These are phyloP conservation scores for Noctua janthina DNA, from an alignment of 2,888 invertebrate species.

Conservation along the genomic window DNA sequence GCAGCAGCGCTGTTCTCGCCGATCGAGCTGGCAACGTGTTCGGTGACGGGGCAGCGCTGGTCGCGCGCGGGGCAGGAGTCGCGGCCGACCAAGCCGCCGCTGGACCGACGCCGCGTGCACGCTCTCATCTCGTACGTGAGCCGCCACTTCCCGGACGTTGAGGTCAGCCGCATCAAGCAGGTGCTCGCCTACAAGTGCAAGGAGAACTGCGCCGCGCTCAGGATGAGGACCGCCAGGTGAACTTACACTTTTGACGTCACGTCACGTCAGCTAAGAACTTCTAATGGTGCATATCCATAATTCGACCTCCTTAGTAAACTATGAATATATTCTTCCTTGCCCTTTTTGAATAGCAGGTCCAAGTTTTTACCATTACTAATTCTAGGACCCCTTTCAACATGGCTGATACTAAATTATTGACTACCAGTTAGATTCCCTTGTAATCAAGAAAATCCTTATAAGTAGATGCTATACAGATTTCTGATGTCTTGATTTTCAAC, in stretches of 20 bases:
- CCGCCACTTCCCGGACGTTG: constrained; percentile 93
- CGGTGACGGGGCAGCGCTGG: constrained; percentile 94
- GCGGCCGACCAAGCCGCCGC: constrained; percentile 93
- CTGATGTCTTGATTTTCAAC: constrained; percentile 52
- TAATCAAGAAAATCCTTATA: constrained; percentile 3
- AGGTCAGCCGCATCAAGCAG: constrained; percentile 94
- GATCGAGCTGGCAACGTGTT: constrained; percentile 93
- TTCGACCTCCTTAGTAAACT: not conserved
- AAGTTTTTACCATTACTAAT: not conserved
- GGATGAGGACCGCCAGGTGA: constrained; percentile 94
- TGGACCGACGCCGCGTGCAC: constrained; percentile 93
- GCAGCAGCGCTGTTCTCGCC: constrained; percentile 94
- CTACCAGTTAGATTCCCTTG: not conserved
- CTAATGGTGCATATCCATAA: not conserved
- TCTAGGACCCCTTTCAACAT: not conserved
- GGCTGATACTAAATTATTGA: not conserved
- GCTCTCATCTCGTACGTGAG: constrained; percentile 94
- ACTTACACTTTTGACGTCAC: constrained; percentile 49
- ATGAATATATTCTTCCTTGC: not conserved
- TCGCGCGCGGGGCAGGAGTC: constrained; percentile 93
- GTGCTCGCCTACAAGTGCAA: constrained; percentile 94
- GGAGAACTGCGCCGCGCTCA: constrained; percentile 94
- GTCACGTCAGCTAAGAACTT: not conserved
- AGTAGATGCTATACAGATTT: constrained; percentile 24
- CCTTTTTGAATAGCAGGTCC: constrained; percentile 1